Base-by-base conservation (phyloP, 2,797 vertebrate genomes). In the Anguilla anguilla region DNA sequence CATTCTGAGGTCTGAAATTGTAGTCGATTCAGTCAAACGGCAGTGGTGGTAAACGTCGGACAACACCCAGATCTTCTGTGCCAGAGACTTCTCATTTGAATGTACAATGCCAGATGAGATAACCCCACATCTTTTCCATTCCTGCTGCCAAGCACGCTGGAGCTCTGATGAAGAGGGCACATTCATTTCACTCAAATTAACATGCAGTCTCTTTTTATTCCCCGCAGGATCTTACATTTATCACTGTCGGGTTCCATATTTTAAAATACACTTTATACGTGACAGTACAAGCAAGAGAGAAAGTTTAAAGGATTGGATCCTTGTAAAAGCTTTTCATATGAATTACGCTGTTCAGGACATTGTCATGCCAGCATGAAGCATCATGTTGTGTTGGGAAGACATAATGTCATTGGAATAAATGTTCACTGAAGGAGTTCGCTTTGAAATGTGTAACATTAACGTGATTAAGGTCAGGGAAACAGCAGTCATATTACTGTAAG, bases 11-110 rank as follows among this genome's bases (percentile, higher is more conserved):
- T 88, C 90, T 92, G 91, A 94, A 95, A 94, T 93, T 93, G 92
- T 89, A 93, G 90, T 90, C 84, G 87, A 93, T 93, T 94, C 93
- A 81, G 90, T 90, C 90, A 94, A 93, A 94, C 86, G 88, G 92
- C 55, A 93, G 87, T 86, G 64, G 94, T 89, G 91, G 87, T 86
- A 91, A 91, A 91, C 83, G 31, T 77, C 49, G 6, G 59, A 88
- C 84, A 77, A n/a, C 84, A 61, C 28, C 22, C 46, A n/a, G 57
- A 84, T 82, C 55, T 61, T 55, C 74, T 81, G 28, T 72, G 79
- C 61, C 22, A 31, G 61, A 53, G 22, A 55, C 25, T 57, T 25
- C 43, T 69, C 46, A 86, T 82, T 88, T 82, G 28, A 31, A 88
- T 86, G 79, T 51, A 69, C 43, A 86, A 39, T 86, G 15, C 43